These are phyloP conservation scores for Tachuris rubrigastra DNA, from an alignment of 2,113 vertebrate species.

Conservation along the genomic window DNA sequence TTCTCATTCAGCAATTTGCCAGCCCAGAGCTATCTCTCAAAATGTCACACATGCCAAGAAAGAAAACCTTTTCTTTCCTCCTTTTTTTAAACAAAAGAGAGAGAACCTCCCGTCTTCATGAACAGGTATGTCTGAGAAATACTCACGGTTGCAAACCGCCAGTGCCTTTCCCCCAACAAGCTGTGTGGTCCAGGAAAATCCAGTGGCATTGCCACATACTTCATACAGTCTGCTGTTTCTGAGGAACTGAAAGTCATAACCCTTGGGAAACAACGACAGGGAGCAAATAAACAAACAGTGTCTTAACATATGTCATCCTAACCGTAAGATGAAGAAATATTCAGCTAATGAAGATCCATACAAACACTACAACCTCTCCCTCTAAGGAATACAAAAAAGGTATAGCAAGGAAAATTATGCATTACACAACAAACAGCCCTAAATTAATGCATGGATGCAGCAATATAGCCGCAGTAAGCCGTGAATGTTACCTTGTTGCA, in stretches of 20 bases:
- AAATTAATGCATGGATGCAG: neutral
- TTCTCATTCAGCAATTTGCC: neutral
- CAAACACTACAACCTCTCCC: neutral
- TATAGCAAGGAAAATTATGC: neutral
- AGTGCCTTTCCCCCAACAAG: constrained; percentile 62
- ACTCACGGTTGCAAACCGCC: constrained; percentile 74
- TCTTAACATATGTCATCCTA: neutral
- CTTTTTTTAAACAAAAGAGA: neutral
- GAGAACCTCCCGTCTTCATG: rapidly evolving
- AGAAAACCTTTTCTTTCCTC: neutral
- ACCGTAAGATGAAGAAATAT: neutral
- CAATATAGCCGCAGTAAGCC: neutral
- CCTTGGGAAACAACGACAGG: constrained; percentile 45
- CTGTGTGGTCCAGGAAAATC: constrained; percentile 66
- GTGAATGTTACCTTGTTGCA: constrained; percentile 72
- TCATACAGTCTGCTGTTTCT: constrained; percentile 73
- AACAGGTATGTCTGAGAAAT: neutral
- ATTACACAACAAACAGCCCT: neutral
- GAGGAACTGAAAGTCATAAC: constrained; percentile 77
- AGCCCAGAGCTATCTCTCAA: neutral
- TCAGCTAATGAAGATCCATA: neutral
- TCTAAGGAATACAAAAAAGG: neutral
- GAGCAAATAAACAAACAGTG: neutral
- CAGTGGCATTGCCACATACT: constrained; percentile 46
- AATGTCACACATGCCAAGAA: neutral